Evolutionary conservation across 2,797 vertebrate species (phyloP), one percentile per base, ranked within the genome.

Genomic region (Gymnothorax javanicus): DNA sequence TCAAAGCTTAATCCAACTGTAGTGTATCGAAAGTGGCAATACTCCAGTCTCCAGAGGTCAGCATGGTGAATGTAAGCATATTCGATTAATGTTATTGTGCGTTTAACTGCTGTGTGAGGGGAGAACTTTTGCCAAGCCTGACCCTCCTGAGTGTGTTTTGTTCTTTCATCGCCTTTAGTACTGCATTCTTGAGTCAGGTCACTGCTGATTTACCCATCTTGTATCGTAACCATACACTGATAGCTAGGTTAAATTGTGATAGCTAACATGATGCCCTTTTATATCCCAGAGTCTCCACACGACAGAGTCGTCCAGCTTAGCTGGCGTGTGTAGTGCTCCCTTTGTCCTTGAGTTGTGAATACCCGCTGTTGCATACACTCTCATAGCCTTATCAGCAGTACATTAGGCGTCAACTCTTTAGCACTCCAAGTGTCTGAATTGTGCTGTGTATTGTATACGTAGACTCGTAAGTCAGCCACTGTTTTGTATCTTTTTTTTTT

Each of bases 131-230:
- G 60, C 33, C 27, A 43, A 43, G 33, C 33, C 75, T 7, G 75
- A 33, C 71, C 50, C 77, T 23, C 43, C 43, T 79, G 75, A 50
- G 43, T 79, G 58, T 23, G 60, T 17, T 71, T 86, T 83, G 52
- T 69, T 71, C 84, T 9, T 43, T 50, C 83, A 11, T 20, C 54
- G n/a, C 50, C 64, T 50, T 8, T 7, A 69, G 43, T 7, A 50
- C 43, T 56, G 67, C 67, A 73, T 71, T 85, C 64, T 52, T 64
- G 25, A 52, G 60, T 17, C 81, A 43, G 86, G 25, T 27, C 64
- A 23, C 5, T 25, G 56, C 82, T 33, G 86, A 73, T 58, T 83
- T 33, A 27, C 77, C 27, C 15, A 67, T n/a, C 67, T 43, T 33
- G 54, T 60, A 67, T 75, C 82, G 15, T 8, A 52, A 25, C 20